Evolutionary conservation across 2,797 vertebrate genomes (phyloP).

Genomic region (Propithecus perrieri): DNA sequence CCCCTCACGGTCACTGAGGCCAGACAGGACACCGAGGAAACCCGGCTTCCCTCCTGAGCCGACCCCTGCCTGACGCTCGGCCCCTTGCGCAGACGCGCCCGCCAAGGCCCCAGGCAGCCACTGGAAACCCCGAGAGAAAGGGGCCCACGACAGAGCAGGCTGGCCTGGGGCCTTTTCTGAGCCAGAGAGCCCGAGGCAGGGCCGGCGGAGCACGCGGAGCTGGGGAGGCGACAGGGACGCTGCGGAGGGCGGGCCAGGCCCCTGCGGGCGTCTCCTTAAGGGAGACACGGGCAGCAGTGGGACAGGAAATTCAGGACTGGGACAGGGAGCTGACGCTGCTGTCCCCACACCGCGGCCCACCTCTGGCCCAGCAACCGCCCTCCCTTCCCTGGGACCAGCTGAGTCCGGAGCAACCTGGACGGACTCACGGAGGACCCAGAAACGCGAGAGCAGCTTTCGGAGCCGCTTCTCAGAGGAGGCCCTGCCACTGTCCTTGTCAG

Average conservation of each 20-base stretch:
- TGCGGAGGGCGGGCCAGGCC: background rate
- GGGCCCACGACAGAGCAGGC: background rate
- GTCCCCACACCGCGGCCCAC: background rate
- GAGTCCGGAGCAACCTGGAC: background rate
- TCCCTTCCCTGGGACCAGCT: no score
- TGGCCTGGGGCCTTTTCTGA: background rate
- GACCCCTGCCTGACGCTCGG: background rate
- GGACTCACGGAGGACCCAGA: background rate
- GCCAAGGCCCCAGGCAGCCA: background rate
- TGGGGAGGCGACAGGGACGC: background rate
- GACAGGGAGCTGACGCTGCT: background rate
- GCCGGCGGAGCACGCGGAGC: background rate
- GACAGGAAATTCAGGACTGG: background rate
- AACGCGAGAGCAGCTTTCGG: background rate
- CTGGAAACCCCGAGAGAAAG: background rate
- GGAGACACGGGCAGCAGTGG: no score
- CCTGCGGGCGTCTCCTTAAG: no score
- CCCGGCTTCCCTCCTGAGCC: background rate
- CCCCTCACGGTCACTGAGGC: background rate
- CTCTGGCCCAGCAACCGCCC: no score
- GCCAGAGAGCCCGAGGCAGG: background rate
- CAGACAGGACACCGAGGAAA: background rate
- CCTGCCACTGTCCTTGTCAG: background rate
- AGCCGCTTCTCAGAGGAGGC: background rate
- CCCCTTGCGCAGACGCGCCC: background rate